phyloP scores from a whole-genome alignment of 2,888 invertebrate species.

The Monoplex corrugatus region DNA sequence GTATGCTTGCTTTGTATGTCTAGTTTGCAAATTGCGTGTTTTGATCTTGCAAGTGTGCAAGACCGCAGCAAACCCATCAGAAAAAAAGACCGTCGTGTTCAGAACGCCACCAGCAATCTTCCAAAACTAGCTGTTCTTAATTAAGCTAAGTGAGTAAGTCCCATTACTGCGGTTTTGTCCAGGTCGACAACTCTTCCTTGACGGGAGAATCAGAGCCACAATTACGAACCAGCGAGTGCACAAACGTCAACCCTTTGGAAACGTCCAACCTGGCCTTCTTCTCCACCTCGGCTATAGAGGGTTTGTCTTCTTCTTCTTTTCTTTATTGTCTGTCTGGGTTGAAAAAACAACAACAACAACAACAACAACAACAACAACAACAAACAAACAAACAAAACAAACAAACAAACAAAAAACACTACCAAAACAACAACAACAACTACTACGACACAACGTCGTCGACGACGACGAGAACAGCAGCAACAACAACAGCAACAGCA shows the following conservation, averaged over 20 bases:
- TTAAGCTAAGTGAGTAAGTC: background rate
- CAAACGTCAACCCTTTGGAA: conserved; percentile 88
- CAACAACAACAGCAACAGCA: too few relatives aligned
- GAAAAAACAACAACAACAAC: too few relatives aligned
- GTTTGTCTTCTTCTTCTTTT: too few relatives aligned
- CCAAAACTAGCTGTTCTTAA: background rate
- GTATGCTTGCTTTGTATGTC: background rate
- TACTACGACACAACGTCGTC: too few relatives aligned
- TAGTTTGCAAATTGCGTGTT: background rate
- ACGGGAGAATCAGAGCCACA: conserved; percentile 91
- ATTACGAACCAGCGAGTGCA: conserved; percentile 85
- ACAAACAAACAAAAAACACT: too few relatives aligned
- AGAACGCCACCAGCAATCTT: too few relatives aligned
- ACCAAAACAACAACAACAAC: too few relatives aligned
- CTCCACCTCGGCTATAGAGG: conserved; percentile 90
- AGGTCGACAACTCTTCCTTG: conserved; percentile 87
- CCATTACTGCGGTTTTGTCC: conserved; percentile 31
- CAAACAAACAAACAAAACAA: too few relatives aligned
- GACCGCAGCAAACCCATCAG: background rate
- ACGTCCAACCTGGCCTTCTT: conserved; percentile 91
- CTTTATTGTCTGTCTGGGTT: too few relatives aligned
- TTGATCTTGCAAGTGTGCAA: background rate
- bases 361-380: too few relatives aligned
- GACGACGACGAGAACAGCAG: too few relatives aligned
- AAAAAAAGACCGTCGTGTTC: too few relatives aligned